Base-by-base conservation (phyloP, 2,888 invertebrate species). In the Callyntrura guangdongensis region DNA sequence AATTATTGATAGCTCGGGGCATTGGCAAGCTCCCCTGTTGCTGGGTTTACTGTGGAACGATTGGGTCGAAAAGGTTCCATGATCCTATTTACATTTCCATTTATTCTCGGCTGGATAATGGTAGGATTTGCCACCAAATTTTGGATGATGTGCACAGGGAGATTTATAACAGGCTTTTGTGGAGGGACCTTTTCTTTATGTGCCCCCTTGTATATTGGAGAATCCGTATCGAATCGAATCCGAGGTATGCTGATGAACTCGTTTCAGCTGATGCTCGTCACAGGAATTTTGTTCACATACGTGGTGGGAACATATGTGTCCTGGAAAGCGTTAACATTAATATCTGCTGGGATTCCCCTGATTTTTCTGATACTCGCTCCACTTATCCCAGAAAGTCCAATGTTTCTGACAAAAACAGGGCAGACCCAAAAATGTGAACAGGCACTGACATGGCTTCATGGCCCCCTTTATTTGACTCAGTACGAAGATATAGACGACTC, bases 231-330 rank as follows among this genome's bases (percentile, higher is more conserved):
- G 93, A 97, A 97, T 93, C 96, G 97, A 27, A 97, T 98, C 93
- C 96, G 99, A 86, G 99, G 99, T 0, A 96, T 96, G 0, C 95
- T 99, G 0, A 98, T 98, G 2, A 97, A 97, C 69, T 98, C 97
- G 94, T 98, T 98, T 94, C 98, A 99, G 94, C 95, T 99, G 17
- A 97, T 98, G 96, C 95, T 98, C 3, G 91, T 91, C 14, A 67
- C 84, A 12, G 93, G 93, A 47, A 92, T 93, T 20, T 77, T 93
- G n/a, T 92, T 92, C 36, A 89, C 92, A 0, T 98, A 98, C 94
- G 95, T 96, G 0, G 95, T 97, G 2, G 98, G 97, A 0, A 96
- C 97, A 0, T 95, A 96, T 93, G 53, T 9, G 53, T 95, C 96
- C 17, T 96, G 96, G 94, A 96, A 96, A 84, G 53, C 6, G 9